These are phyloP conservation scores for Cairina moschata DNA, from an alignment of 2,113 vertebrate species.

Conservation along the genomic window DNA sequence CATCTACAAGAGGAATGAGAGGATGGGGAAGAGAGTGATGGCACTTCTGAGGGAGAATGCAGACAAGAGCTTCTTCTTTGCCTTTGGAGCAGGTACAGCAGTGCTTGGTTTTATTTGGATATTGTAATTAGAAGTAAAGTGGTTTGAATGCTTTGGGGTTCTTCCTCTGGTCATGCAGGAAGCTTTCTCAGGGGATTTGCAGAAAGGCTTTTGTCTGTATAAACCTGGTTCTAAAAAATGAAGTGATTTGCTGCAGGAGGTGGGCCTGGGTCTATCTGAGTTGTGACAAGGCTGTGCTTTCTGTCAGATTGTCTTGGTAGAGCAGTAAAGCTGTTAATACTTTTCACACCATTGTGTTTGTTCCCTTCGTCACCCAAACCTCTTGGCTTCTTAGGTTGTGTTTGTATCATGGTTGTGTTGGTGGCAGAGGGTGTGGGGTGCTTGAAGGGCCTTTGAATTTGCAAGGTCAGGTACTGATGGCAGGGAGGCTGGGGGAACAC, in stretches of 20 bases:
- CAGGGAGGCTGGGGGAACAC: not conserved
- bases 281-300: not conserved
- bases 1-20: conserved; percentile 97
- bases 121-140: not conserved
- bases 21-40: conserved; percentile 94
- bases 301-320: accelerated
- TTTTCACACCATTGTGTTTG: accelerated
- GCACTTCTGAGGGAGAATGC: conserved; percentile 86
- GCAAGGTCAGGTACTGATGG: not conserved
- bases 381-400: not conserved
- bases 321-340: not conserved
- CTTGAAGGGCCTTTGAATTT: not conserved
- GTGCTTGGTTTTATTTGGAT: not conserved
- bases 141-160: not conserved
- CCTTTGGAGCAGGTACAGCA: conserved; percentile 93
- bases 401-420: not conserved
- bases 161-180: not conserved
- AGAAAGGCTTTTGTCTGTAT: not conserved
- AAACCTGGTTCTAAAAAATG: not conserved
- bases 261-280: not conserved
- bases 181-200: not conserved
- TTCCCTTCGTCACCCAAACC: not conserved
- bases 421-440: not conserved
- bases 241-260: not conserved
- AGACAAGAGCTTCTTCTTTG: conserved; percentile 95